phyloP scores from a whole-genome alignment of 1,140 invertebrate species.

The Solen grandis region DNA sequence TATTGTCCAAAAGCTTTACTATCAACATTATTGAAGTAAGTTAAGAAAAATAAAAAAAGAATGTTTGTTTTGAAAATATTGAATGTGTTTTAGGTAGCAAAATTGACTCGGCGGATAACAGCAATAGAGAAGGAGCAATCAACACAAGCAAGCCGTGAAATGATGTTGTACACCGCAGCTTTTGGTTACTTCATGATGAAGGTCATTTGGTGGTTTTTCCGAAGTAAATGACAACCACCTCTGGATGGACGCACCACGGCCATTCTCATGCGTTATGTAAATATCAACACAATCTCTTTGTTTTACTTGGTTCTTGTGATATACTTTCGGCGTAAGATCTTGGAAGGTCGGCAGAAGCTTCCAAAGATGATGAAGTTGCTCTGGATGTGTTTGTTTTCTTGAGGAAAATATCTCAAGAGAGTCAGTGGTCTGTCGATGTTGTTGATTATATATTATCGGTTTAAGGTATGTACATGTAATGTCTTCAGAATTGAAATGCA shows the following conservation, averaged over 20 bases:
- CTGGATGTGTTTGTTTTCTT: no score
- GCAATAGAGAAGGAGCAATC: conserved; percentile 67
- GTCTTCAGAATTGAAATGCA: no score
- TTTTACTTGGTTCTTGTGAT: conserved; percentile 29
- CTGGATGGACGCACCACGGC: background rate
- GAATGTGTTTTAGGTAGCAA: conserved; percentile 50
- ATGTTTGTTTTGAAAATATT: background rate
- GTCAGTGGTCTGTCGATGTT: no score
- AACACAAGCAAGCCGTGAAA: conserved; percentile 59
- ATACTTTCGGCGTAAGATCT: conserved; percentile 19
- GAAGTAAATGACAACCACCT: conserved; percentile 47
- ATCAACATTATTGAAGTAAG: no score
- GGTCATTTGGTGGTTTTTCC: conserved; percentile 63
- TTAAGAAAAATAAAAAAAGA: background rate
- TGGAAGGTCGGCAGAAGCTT: conserved; percentile 11
- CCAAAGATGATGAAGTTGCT: background rate
- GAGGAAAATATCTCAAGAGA: no score
- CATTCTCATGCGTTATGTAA: background rate
- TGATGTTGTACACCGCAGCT: conserved; percentile 61
- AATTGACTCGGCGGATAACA: conserved; percentile 62
- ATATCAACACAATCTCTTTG: conserved; percentile 30
- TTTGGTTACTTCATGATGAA: conserved; percentile 67
- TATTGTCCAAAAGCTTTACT: no score
- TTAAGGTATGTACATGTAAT: no score
- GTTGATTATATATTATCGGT: no score